These are phyloP conservation scores for Cochlearius cochlearius DNA, from an alignment of 2,113 vertebrate species.

Conservation along the genomic window DNA sequence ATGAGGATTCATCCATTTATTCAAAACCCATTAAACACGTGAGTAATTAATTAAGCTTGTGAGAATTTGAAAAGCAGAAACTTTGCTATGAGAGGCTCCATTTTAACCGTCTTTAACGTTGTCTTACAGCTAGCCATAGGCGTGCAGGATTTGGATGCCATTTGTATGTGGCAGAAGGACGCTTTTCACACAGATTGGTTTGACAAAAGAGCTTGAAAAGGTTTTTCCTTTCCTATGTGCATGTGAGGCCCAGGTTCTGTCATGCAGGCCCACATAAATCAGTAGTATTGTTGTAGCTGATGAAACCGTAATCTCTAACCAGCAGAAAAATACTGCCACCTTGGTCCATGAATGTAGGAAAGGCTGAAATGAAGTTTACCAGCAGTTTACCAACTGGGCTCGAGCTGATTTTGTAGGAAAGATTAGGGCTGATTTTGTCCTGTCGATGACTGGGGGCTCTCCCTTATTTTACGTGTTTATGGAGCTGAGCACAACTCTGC, in stretches of 20 bases:
- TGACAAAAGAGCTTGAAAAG: not conserved
- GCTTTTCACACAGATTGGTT: not conserved
- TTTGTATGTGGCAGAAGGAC: not conserved
- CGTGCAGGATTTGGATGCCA: not conserved
- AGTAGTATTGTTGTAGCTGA: not conserved
- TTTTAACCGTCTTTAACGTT: not conserved
- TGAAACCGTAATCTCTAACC: not conserved
- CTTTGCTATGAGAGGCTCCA: not conserved
- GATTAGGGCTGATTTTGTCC: not conserved
- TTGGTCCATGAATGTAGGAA: not conserved
- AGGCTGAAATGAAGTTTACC: not conserved
- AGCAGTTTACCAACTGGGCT: not conserved
- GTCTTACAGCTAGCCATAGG: not conserved
- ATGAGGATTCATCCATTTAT: not conserved
- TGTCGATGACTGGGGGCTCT: not conserved
- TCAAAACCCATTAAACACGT: not conserved
- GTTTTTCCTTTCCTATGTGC: not conserved
- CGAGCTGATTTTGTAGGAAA: not conserved
- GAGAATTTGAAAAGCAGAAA: not conserved
- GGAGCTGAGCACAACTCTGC: not conserved
- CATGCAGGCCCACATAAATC: not conserved
- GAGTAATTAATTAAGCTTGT: not conserved
- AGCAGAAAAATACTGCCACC: not conserved
- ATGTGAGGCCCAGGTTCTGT: not conserved
- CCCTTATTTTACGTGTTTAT: not conserved